Evolutionary conservation across 2,888 invertebrate genomes (phyloP).

Genomic region (Ischnus inquisitorius): DNA sequence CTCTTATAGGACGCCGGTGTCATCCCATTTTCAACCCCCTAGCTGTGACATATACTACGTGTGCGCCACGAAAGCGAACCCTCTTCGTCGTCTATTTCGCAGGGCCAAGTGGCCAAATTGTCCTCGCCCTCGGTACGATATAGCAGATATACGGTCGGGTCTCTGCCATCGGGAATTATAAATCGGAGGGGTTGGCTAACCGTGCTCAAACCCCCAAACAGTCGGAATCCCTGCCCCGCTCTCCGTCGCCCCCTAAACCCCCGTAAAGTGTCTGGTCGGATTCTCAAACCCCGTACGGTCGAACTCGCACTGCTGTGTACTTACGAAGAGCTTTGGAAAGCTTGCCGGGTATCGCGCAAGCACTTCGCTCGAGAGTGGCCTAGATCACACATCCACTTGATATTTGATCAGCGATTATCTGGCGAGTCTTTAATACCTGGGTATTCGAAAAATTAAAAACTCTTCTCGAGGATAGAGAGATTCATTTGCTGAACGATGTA

Average conservation of each 20-base stretch:
- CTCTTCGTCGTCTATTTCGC: conserved; percentile 24
- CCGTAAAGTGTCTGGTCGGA: conserved; percentile 24
- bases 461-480: background rate
- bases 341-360: conserved; percentile 29
- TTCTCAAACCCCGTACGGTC: conserved; percentile 14
- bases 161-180: conserved; percentile 42
- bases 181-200: conserved; percentile 24
- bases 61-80: conserved; percentile 6
- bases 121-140: conserved; percentile 8
- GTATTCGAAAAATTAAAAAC: conserved; percentile 5
- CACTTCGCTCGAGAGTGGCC: conserved; percentile 29
- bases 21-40: conserved; percentile 31
- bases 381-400: conserved; percentile 17
- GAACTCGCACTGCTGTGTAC: conserved; percentile 37
- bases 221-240: background rate
- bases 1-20: background rate
- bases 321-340: conserved; percentile 48
- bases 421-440: conserved; percentile 19
- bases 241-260: background rate
- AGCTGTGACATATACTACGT: background rate
- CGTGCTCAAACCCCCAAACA: background rate
- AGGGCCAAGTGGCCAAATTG: conserved; percentile 49
- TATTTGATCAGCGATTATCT: conserved; percentile 55
- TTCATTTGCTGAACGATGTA: background rate
- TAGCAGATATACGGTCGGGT: conserved; percentile 22